Conservation (phyloP, 1,140 invertebrate genomes). For the Antheraea mylitta region DNA sequence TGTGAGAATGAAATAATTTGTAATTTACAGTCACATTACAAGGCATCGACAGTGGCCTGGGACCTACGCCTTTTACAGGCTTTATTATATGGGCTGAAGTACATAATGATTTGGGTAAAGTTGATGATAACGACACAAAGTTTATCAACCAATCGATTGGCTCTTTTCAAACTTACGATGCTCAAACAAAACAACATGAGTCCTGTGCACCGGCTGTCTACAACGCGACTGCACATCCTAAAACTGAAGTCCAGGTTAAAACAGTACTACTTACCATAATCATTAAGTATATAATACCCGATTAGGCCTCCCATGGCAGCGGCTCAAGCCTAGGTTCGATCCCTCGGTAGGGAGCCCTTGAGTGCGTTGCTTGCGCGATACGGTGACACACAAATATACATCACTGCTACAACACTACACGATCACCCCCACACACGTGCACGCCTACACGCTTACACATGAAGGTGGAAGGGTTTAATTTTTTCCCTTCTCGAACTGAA, state of each 20-base stretch:
- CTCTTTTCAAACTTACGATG: slow-evolving; percentile 60
- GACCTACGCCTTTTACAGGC: slow-evolving; percentile 57
- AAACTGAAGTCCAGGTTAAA: slow-evolving; percentile 64
- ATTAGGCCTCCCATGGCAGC: too few relatives aligned
- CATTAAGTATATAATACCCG: too few relatives aligned
- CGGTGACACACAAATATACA: too few relatives aligned
- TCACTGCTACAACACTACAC: too few relatives aligned
- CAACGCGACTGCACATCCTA: slow-evolving; percentile 65
- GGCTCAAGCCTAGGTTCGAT: too few relatives aligned
- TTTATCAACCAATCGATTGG: slow-evolving; percentile 35
- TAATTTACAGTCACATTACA: slow-evolving; percentile 55
- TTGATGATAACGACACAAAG: slow-evolving; percentile 18
- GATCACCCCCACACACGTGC: too few relatives aligned
- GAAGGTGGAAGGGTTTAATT: too few relatives aligned
- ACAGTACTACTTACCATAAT: too few relatives aligned
- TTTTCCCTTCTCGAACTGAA: too few relatives aligned
- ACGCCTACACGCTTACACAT: too few relatives aligned
- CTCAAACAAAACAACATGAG: slow-evolving; percentile 57
- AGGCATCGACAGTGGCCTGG: slow-evolving; percentile 61
- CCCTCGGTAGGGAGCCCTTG: too few relatives aligned
- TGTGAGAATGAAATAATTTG: neutral
- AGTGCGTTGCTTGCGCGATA: too few relatives aligned
- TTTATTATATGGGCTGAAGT: slow-evolving; percentile 66
- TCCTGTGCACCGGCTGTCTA: slow-evolving; percentile 53
- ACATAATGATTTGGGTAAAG: slow-evolving; percentile 24